phyloP scores from a whole-genome alignment of 2,797 vertebrate species.

The Telmatherina bonti region DNA sequence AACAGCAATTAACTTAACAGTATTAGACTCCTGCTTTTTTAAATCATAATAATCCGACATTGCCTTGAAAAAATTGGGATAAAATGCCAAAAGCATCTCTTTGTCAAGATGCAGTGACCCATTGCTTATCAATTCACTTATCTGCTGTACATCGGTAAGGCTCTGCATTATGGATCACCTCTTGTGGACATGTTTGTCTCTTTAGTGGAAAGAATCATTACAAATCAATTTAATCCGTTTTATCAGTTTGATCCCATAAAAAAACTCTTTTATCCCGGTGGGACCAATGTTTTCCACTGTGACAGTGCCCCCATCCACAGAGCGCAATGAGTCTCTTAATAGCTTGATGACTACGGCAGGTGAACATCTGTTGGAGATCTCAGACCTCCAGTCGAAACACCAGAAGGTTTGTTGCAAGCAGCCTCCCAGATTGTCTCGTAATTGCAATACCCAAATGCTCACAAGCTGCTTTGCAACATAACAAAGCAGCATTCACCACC shows the following conservation, averaged over 20 bases:
- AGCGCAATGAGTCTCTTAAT: not conserved
- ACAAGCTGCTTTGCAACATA: slow-evolving; percentile 3
- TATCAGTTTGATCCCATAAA: not conserved
- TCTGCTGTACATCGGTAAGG: not conserved
- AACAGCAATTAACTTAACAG: slow-evolving; percentile 8
- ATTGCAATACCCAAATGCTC: not conserved
- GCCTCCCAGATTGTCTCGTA: not conserved
- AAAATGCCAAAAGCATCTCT: not conserved
- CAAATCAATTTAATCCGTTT: not conserved
- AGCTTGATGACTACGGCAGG: not conserved
- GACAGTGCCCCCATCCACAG: not conserved
- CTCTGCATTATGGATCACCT: not conserved
- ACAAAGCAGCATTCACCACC: not conserved
- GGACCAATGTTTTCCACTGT: not conserved
- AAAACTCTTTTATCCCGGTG: not conserved
- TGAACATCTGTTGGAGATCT: not conserved
- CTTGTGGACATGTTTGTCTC: not conserved
- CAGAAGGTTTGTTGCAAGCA: not conserved
- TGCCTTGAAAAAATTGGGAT: not conserved
- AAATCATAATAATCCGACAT: slow-evolving; percentile 12
- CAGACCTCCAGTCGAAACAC: not conserved
- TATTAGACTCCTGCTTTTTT: slow-evolving; percentile 3
- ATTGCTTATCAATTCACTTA: not conserved
- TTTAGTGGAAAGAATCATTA: not conserved
- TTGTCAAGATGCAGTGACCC: not conserved